phyloP scores from a whole-genome alignment of 1,140 invertebrate genomes.

The Drosophila parabipectinata region DNA sequence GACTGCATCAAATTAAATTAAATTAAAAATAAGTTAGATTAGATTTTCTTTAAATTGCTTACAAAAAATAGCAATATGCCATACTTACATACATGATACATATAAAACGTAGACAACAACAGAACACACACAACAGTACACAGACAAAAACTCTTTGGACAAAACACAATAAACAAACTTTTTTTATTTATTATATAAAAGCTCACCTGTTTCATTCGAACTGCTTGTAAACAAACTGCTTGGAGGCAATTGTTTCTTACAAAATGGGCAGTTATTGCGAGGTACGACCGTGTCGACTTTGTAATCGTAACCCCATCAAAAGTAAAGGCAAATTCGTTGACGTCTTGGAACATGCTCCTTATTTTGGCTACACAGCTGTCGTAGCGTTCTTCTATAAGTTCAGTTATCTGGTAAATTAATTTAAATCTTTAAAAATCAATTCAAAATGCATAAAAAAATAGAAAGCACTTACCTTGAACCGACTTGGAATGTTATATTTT shows the following conservation, averaged over 20 bases:
- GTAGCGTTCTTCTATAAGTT: background rate
- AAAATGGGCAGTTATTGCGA: slow-evolving; percentile 2
- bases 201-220: slow-evolving; percentile 8
- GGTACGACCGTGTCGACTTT: slow-evolving; percentile 1
- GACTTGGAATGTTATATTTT: slow-evolving; percentile 2
- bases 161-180: too few relatives aligned
- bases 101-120: too few relatives aligned
- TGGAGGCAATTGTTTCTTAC: background rate
- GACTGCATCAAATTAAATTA: too few relatives aligned
- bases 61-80: too few relatives aligned
- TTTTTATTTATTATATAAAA: background rate
- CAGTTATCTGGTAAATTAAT: too few relatives aligned
- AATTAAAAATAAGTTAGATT: too few relatives aligned
- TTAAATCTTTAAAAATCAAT: too few relatives aligned
- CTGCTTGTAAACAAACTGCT: slow-evolving; percentile 2
- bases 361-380: slow-evolving; percentile 1
- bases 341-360: slow-evolving; percentile 3
- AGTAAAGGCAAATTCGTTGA: background rate
- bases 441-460: too few relatives aligned
- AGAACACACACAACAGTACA: too few relatives aligned
- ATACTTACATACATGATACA: too few relatives aligned
- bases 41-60: too few relatives aligned
- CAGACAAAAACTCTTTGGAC: too few relatives aligned
- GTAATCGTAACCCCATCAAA: slow-evolving; percentile 5
- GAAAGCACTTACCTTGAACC: background rate